Evolutionary conservation across 1,140 invertebrate species (phyloP).

Genomic region (Sitobion miscanthi): DNA sequence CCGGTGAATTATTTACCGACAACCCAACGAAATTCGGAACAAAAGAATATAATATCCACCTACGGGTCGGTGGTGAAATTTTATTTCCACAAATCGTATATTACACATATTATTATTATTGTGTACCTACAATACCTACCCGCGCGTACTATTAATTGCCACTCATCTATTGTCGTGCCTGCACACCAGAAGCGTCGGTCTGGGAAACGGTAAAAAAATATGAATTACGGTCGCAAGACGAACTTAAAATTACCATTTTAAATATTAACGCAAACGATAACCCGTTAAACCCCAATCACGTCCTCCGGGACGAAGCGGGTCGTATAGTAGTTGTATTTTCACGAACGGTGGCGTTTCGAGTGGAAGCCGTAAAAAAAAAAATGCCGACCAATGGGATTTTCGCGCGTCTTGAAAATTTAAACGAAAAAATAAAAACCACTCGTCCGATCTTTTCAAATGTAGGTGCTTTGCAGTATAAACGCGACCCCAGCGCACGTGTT

Average conservation of each 20-base stretch:
- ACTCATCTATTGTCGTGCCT: neutral
- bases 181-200: neutral
- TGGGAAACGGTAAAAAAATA: neutral
- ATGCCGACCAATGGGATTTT: neutral
- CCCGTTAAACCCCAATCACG: neutral
- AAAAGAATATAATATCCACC: neutral
- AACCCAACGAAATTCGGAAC: neutral
- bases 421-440: neutral
- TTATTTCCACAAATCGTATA: neutral
- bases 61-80: neutral
- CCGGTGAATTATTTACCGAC: neutral
- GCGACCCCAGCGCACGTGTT: neutral
- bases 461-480: neutral
- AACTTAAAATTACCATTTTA: neutral
- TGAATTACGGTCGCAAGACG: neutral
- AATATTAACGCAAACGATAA: neutral
- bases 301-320: neutral
- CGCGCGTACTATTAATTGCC: neutral
- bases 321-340: neutral
- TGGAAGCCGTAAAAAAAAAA: neutral
- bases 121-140: too few species aligned
- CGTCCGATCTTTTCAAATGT: neutral
- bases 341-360: neutral
- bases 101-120: neutral
- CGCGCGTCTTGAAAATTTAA: neutral